phyloP scores from a whole-genome alignment of 2,888 invertebrate species.

The Cosmorhoe ocellata region DNA sequence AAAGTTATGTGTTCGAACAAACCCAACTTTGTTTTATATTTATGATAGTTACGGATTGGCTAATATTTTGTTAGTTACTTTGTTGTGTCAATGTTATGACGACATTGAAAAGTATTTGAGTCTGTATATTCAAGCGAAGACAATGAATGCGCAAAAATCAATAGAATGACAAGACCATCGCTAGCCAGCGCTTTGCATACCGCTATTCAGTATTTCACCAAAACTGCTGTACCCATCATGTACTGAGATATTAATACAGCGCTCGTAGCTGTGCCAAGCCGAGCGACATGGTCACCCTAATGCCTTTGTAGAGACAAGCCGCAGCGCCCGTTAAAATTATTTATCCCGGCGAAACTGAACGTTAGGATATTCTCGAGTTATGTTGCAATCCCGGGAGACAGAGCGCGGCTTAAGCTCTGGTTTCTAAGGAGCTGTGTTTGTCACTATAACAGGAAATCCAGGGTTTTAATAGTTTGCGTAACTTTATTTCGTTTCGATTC shows the following conservation, averaged over 20 bases:
- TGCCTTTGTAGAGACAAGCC: slow-evolving; percentile 39
- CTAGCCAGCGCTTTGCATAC: slow-evolving; percentile 14
- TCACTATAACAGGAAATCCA: too few relatives aligned
- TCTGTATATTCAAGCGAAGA: slow-evolving; percentile 2
- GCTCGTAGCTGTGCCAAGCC: slow-evolving; percentile 22
- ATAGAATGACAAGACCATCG: slow-evolving; percentile 17
- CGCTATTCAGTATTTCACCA: slow-evolving; percentile 28
- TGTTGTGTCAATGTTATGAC: too few relatives aligned
- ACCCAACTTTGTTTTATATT: too few relatives aligned
- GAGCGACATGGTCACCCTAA: slow-evolving; percentile 35
- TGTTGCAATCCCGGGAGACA: slow-evolving; percentile 46
- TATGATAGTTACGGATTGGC: too few relatives aligned
- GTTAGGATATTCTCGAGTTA: slow-evolving; percentile 39
- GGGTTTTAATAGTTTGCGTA: too few relatives aligned
- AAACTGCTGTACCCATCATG: slow-evolving; percentile 33
- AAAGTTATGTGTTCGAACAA: too few relatives aligned
- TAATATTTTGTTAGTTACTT: too few relatives aligned
- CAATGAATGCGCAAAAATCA: slow-evolving; percentile 11
- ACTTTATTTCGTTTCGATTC: too few relatives aligned
- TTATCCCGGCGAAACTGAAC: slow-evolving; percentile 41
- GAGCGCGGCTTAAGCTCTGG: slow-evolving; percentile 50
- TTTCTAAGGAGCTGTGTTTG: not conserved
- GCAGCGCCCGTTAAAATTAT: slow-evolving; percentile 49
- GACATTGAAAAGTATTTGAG: not conserved
- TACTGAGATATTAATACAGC: slow-evolving; percentile 29